A percentile compares a stretch with the other conserved stretches of the same genome.
Evolutionary conservation across 2,797 vertebrate species (phyloP).

Genomic region (Bryconaethiops microstoma): DNA sequence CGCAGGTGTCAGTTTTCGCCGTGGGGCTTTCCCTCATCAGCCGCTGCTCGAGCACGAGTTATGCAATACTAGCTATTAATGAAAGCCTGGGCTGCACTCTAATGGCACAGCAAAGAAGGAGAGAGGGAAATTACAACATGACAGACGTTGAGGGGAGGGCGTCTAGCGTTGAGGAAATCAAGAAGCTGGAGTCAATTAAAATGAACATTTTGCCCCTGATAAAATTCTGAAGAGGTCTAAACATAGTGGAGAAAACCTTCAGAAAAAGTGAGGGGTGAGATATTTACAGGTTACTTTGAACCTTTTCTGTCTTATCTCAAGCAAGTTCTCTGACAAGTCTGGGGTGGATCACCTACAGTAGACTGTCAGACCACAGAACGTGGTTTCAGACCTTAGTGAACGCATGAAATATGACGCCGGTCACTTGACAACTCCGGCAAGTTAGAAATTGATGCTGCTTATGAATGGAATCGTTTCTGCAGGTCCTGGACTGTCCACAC

Average conservation of each 20-base stretch:
- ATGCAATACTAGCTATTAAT: slow-evolving; percentile 44
- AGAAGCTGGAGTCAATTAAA: slow-evolving; percentile 46
- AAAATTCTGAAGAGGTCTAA: slow-evolving; percentile 44
- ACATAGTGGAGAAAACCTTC: slow-evolving; percentile 24
- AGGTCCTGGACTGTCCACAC: neutral
- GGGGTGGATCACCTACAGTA: neutral
- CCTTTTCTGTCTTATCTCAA: slow-evolving; percentile 21
- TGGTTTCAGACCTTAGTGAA: neutral
- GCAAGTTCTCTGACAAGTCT: slow-evolving; percentile 23
- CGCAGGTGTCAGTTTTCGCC: neutral
- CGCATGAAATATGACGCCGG: neutral
- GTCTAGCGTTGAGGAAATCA: slow-evolving; percentile 27
- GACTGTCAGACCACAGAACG: neutral
- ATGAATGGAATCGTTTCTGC: neutral
- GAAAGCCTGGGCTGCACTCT: slow-evolving; percentile 12
- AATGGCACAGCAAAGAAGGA: neutral
- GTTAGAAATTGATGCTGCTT: slow-evolving; percentile 9
- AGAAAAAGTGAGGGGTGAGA: neutral
- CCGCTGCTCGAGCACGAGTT: neutral
- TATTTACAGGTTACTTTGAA: slow-evolving; percentile 11
- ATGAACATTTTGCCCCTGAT: slow-evolving; percentile 42
- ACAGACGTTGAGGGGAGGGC: slow-evolving; percentile 42
- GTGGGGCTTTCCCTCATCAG: slow-evolving; percentile 8
- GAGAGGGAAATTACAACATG: slow-evolving; percentile 36
- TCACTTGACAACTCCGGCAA: neutral